Evolutionary conservation across 2,888 invertebrate species (phyloP).

Genomic region (Meiosimyza decipiens): DNA sequence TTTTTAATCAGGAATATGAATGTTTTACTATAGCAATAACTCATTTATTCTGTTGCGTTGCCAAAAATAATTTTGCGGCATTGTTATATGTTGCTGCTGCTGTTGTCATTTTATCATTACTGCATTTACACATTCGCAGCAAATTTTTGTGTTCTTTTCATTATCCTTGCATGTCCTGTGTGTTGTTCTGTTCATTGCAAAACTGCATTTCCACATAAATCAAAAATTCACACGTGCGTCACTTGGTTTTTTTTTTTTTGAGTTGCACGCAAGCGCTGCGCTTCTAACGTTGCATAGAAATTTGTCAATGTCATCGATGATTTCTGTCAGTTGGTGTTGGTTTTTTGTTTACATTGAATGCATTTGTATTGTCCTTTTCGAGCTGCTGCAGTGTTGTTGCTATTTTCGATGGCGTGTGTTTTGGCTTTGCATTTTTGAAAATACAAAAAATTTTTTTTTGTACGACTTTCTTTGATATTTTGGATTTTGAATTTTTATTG

Average conservation of each 20-base stretch:
- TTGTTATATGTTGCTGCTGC: too few species aligned
- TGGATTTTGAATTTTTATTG: too few species aligned
- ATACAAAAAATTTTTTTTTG: too few species aligned
- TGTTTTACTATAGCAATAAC: too few species aligned
- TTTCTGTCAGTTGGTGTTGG: conserved; percentile 42
- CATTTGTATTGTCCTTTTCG: conserved; percentile 17
- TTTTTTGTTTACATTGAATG: conserved; percentile 9
- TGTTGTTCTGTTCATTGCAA: background rate
- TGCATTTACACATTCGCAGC: too few species aligned
- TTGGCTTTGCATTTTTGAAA: background rate
- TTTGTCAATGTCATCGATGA: conserved; percentile 50
- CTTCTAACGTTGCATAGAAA: conserved; percentile 32
- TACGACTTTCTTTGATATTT: too few species aligned
- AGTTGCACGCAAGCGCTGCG: background rate
- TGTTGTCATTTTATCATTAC: too few species aligned
- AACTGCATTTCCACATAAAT: conserved; percentile 29
- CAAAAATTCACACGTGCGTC: conserved; percentile 15
- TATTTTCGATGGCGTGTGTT: conserved; percentile 3
- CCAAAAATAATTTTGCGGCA: too few species aligned
- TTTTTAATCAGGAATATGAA: too few species aligned
- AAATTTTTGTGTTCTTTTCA: background rate
- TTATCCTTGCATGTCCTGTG: conserved; percentile 28
- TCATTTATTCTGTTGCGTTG: too few species aligned
- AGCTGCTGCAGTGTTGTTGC: background rate
- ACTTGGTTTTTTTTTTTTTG: background rate